Evolutionary conservation across 2,797 vertebrate species (phyloP), one percentile per base, ranked within the genome.

Genomic region (Rhinella marina): DNA sequence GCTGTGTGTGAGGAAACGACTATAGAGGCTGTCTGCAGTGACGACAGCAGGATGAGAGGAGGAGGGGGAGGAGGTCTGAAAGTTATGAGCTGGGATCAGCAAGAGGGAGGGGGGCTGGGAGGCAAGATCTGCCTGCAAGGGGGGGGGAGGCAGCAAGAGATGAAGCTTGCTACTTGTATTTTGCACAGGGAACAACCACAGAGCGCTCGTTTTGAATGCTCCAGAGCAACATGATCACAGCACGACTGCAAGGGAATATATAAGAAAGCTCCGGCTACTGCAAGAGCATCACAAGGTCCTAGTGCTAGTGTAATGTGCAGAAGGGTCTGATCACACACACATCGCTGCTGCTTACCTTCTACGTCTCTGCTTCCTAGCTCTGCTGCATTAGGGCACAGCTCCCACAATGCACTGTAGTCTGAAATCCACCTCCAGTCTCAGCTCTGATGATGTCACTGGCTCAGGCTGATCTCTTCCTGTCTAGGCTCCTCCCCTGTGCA

Each of bases 351-450:
- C 72, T 50, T 50, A 75, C 72, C 72, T 75, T 41, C 72, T 23
- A 14, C 0, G 41, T 23, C 41, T 5, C 41, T 2, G 32, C 73
- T 7, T 25, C 75, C 75, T 52, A 77, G 50, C 75, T 76, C 73
- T 27, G 50, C 75, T 77, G 23, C 23, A 77, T 77, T 2, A 25
- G 50, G 6, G 48, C 73, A 52, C 48, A 76, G n/a, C 73, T 75
- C 72, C 23, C 4, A 52, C 3, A 13, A 52, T 13, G 48, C 10
- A 7, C 75, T 54, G 75, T 77, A 77, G 75, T 77, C 75, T 77
- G 75, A 77, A 16, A 14, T 54, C 75, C 75, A n/a, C 75, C 75
- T 54, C 75, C 75, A 25, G 75, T 52, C 75, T 76, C 75, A 52
- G 1, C 12, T 54, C 50, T 77, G 75, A 77, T 77, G 75, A 77